Base-by-base conservation (phyloP, 2,797 vertebrate species). In the Notolepis coatsorum region DNA sequence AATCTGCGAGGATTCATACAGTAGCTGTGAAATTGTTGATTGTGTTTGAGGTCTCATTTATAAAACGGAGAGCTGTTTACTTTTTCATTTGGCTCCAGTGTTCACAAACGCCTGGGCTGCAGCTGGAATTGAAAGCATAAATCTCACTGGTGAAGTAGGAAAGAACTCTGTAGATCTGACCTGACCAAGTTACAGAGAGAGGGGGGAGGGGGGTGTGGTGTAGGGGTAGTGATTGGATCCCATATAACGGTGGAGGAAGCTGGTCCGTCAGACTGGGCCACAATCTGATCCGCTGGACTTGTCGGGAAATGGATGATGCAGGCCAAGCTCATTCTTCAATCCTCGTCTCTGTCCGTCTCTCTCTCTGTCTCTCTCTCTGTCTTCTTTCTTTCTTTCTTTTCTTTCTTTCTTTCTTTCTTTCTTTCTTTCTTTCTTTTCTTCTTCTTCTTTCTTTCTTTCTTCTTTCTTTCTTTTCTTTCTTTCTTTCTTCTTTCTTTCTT, bases 41-140 rank as follows among this genome's bases (percentile, higher is more conserved):
- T 85, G 79, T 54, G 33, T 67, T 71, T 70, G 65, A 85, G 73
- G 59, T 71, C 71, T 88, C 76, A 74, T 89, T 89, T 84, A 80
- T 86, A 75, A 82, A 60, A 62, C 7, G 63, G 28, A 71, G 80
- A 55, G 67, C 75, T 73, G 57, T 84, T 84, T 84, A 60, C 62
- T 60, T 91, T 89, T 87, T 79, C n/a, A 79, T 82, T 79, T 65
- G 63, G 68, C 66, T 59, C 54, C 54, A 69, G 9, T 58, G 31
- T 82, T 79, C 71, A 73, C 57, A 68, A 81, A 83, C 37, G 28
- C 39, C 6, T 6, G 1, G 43, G 53, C 81, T 33, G 37, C 25
- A 20, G 10, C 18, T 6, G 72, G 71, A 79, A 86, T 80, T 73
- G 61, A 74, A 73, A 82, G 71, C 60, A 83, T 86, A 83, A 84